These are phyloP conservation scores for Tetramorium alpestre DNA, from an alignment of 1,140 invertebrate genomes.

Conservation along the genomic window DNA sequence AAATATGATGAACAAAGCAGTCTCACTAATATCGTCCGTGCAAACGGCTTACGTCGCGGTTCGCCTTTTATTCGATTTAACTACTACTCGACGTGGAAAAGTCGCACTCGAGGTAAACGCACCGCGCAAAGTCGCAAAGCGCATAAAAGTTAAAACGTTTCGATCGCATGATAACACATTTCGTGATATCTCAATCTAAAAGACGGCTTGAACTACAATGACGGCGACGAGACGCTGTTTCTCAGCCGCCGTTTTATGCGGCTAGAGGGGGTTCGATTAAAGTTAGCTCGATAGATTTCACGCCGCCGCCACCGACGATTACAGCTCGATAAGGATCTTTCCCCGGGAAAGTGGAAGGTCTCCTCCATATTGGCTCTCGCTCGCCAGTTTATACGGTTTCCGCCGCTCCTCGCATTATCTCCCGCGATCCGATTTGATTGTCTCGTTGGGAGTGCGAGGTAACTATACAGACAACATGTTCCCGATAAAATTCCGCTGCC, in stretches of 20 bases:
- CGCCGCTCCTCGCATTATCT: conserved; percentile 53
- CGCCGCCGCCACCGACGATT: conserved; percentile 41
- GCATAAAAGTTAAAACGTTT: conserved; percentile 65
- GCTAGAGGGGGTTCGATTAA: conserved; percentile 58
- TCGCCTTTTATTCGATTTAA: conserved; percentile 3
- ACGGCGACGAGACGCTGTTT: neutral
- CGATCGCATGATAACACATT: conserved; percentile 38
- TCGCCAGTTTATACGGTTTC: conserved; percentile 28
- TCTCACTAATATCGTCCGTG: neutral
- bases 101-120: neutral
- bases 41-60: conserved; percentile 19
- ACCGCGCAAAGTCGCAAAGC: conserved; percentile 47
- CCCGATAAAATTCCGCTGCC: conserved; percentile 62
- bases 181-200: conserved; percentile 64
- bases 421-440: conserved; percentile 58
- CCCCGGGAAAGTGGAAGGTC: conserved; percentile 44
- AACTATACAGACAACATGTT: conserved; percentile 29
- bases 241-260: conserved; percentile 33
- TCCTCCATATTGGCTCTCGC: conserved; percentile 36
- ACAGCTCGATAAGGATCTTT: conserved; percentile 58
- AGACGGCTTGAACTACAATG: neutral
- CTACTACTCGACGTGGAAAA: conserved; percentile 10
- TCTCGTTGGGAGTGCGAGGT: conserved; percentile 33
- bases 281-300: conserved; percentile 68
- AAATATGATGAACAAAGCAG: conserved; percentile 3